Evolutionary conservation across 1,140 invertebrate genomes (phyloP).

Genomic region (Mylabris phalerata): DNA sequence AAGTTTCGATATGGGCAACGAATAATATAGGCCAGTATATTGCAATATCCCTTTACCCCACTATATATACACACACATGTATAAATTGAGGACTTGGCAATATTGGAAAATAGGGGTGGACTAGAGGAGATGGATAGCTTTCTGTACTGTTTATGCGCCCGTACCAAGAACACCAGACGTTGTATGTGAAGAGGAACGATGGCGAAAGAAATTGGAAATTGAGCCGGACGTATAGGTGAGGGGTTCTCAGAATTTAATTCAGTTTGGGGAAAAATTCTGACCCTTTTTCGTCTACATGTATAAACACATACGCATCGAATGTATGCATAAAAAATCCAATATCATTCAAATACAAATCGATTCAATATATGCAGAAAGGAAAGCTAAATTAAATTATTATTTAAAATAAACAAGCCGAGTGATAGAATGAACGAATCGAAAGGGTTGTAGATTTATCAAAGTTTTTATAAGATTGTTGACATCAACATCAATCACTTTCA

Average conservation of each 20-base stretch:
- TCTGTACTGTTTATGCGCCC: slow-evolving; percentile 30
- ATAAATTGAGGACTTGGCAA: slow-evolving; percentile 3
- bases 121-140: slow-evolving; percentile 27
- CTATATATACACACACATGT: background rate
- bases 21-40: slow-evolving; percentile 29
- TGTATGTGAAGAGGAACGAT: slow-evolving; percentile 3
- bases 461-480: too few species aligned
- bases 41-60: slow-evolving; percentile 12
- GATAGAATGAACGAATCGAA: too few species aligned
- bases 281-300: slow-evolving; percentile 5
- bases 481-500: slow-evolving; percentile 9
- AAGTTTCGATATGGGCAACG: slow-evolving; percentile 20
- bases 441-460: too few species aligned
- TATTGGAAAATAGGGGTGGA: slow-evolving; percentile 22
- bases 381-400: too few species aligned
- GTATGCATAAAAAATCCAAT: too few species aligned
- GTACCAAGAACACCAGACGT: slow-evolving; percentile 20
- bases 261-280: slow-evolving; percentile 20
- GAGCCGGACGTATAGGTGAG: slow-evolving; percentile 24
- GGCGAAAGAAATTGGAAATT: slow-evolving; percentile 31
- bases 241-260: slow-evolving; percentile 18
- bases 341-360: too few species aligned
- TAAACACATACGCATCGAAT: too few species aligned
- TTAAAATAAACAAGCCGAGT: too few species aligned
- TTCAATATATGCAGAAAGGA: too few species aligned